Conservation (phyloP, 2,113 vertebrate species). For the Perccottus glenii region DNA sequence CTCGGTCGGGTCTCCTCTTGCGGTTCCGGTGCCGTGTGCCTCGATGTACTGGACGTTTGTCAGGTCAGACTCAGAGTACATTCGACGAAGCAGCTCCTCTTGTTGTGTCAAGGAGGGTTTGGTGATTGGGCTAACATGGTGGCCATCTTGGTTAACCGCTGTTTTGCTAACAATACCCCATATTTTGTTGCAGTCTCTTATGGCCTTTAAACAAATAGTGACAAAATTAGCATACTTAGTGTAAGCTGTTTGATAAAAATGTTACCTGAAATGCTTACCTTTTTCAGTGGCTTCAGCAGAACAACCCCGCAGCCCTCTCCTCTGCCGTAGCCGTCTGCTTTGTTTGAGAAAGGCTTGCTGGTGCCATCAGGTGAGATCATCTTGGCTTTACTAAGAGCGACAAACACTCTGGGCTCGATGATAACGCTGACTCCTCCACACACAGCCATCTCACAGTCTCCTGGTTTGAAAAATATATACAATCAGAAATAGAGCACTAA, state of each 20-base stretch:
- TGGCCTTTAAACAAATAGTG: constrained; percentile 71
- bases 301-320: constrained; percentile 88
- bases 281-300: constrained; percentile 83
- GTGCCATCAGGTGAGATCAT: constrained; percentile 86
- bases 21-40: constrained; percentile 85
- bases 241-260: background rate
- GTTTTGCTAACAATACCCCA: constrained; percentile 84
- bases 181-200: constrained; percentile 80
- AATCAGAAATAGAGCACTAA: background rate
- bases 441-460: constrained; percentile 86
- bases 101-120: constrained; percentile 80
- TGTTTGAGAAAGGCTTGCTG: constrained; percentile 85
- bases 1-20: constrained; percentile 81
- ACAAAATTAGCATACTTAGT: background rate
- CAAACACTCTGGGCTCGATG: constrained; percentile 81
- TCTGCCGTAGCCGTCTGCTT: constrained; percentile 86
- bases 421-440: constrained; percentile 88
- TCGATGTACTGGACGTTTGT: constrained; percentile 83
- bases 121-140: constrained; percentile 78
- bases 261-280: constrained; percentile 58
- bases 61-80: constrained; percentile 79
- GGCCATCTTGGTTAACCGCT: constrained; percentile 83
- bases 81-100: constrained; percentile 77
- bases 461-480: constrained; percentile 52
- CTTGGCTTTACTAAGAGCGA: constrained; percentile 86